These are phyloP conservation scores for Tiaroga cobitis DNA, from an alignment of 2,797 vertebrate species.

Conservation along the genomic window DNA sequence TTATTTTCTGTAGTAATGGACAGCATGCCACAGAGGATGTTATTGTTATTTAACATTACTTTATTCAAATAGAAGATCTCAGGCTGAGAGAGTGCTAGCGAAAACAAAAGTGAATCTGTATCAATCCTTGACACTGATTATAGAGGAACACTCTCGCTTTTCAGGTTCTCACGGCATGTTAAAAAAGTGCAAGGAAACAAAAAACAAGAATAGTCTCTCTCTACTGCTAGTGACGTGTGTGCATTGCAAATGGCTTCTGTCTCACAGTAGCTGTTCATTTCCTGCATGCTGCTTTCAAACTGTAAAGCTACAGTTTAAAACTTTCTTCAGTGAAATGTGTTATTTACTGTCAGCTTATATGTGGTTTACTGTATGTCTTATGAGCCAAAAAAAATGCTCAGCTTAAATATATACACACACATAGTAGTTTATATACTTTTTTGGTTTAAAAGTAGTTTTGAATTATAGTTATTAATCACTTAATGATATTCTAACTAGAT, in stretches of 20 bases:
- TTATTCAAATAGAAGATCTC: too few relatives aligned
- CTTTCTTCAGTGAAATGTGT: background rate
- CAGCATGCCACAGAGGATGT: background rate
- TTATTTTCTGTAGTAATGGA: background rate
- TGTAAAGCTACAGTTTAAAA: background rate
- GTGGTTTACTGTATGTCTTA: background rate
- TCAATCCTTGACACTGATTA: background rate
- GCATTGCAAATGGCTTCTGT: constrained; percentile 21
- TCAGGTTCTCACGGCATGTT: constrained; percentile 15
- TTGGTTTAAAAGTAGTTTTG: background rate
- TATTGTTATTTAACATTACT: background rate
- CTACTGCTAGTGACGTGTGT: background rate
- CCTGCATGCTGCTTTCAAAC: constrained; percentile 52
- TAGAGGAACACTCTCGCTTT: background rate
- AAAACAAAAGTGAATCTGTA: background rate
- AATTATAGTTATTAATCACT: background rate
- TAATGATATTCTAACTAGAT: background rate
- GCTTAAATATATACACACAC: background rate
- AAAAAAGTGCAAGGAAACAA: background rate
- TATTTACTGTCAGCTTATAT: constrained; percentile 22
- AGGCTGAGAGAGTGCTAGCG: background rate
- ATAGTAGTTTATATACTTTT: background rate
- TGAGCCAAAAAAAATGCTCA: background rate
- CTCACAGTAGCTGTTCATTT: constrained; percentile 57
- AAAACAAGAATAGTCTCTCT: background rate